These are phyloP conservation scores for Limnodromus scolopaceus DNA, from an alignment of 2,797 vertebrate genomes.

Conservation along the genomic window DNA sequence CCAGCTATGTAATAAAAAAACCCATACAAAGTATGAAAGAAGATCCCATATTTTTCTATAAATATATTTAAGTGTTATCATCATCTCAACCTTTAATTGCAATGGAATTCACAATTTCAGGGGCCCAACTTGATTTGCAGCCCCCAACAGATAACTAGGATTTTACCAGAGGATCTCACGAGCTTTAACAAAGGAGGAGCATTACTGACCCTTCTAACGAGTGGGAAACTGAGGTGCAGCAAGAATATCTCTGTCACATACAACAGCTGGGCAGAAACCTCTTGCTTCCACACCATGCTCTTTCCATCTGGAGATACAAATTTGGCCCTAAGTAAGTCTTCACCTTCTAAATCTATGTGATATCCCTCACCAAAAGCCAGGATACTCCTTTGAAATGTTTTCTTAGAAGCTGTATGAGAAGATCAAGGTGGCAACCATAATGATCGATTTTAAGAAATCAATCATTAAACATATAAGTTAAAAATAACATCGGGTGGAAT, in stretches of 20 bases:
- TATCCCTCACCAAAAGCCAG: background rate
- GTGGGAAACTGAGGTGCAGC: background rate
- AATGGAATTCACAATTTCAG: background rate
- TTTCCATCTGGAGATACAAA: background rate
- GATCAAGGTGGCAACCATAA: background rate
- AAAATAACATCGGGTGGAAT: background rate
- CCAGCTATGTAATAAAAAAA: background rate
- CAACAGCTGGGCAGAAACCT: background rate
- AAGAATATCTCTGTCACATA: background rate
- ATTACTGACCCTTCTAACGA: background rate
- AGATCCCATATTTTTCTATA: accelerated
- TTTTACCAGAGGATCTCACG: background rate
- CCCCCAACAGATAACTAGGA: background rate
- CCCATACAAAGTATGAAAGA: background rate
- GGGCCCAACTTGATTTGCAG: background rate
- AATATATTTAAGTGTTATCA: background rate
- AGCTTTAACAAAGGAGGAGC: background rate
- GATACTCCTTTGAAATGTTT: background rate
- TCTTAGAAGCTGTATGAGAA: background rate
- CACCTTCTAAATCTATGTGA: background rate
- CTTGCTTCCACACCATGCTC: background rate
- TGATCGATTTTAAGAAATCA: background rate
- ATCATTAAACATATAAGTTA: background rate
- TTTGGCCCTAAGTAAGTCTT: background rate
- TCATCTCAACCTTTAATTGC: background rate